Percentiles rank a stretch among this genome's conserved stretches.
Evolutionary conservation across 1,140 invertebrate species (phyloP).

Genomic region (Drosophila bocki): DNA sequence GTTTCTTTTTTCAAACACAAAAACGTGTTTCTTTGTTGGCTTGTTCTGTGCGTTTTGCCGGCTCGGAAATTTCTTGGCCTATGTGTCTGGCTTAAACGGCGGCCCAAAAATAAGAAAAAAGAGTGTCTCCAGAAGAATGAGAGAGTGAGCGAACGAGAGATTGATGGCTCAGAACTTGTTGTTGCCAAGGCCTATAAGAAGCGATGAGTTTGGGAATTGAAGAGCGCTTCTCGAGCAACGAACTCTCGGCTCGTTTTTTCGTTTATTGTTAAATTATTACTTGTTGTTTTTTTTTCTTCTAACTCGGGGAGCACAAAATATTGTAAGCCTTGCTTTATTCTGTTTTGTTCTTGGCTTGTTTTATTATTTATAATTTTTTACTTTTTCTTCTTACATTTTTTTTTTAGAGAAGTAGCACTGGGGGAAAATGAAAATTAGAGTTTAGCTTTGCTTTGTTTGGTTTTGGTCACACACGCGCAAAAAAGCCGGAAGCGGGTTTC

Average conservation of each 20-base stretch:
- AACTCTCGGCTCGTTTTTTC: constrained; percentile 52
- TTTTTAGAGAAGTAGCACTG: constrained; percentile 50
- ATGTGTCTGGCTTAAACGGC: constrained; percentile 33
- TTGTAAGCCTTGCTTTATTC: constrained; percentile 27
- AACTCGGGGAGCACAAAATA: constrained; percentile 58
- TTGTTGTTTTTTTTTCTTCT: neutral
- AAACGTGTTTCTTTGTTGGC: constrained; percentile 74
- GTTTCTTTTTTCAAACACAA: constrained; percentile 63
- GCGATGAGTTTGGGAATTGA: constrained; percentile 20
- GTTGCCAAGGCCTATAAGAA: constrained; percentile 51
- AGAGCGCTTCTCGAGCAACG: constrained; percentile 67
- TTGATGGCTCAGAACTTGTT: constrained; percentile 60
- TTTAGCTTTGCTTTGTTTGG: constrained; percentile 39
- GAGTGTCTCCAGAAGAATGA: constrained; percentile 14
- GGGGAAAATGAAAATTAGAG: constrained; percentile 28
- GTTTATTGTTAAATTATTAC: constrained; percentile 55
- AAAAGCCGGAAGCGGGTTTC: constrained; percentile 50
- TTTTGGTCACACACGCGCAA: constrained; percentile 50
- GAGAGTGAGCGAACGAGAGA: constrained; percentile 12
- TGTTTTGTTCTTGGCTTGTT: constrained; percentile 23
- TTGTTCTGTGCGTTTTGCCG: constrained; percentile 61
- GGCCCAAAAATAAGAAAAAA: neutral
- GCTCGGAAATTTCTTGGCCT: constrained; percentile 60
- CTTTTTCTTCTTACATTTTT: constrained; percentile 64
- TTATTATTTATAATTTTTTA: constrained; percentile 28